These are phyloP conservation scores for Tricholaema leucomelas DNA, from an alignment of 2,113 vertebrate genomes.

Conservation along the genomic window DNA sequence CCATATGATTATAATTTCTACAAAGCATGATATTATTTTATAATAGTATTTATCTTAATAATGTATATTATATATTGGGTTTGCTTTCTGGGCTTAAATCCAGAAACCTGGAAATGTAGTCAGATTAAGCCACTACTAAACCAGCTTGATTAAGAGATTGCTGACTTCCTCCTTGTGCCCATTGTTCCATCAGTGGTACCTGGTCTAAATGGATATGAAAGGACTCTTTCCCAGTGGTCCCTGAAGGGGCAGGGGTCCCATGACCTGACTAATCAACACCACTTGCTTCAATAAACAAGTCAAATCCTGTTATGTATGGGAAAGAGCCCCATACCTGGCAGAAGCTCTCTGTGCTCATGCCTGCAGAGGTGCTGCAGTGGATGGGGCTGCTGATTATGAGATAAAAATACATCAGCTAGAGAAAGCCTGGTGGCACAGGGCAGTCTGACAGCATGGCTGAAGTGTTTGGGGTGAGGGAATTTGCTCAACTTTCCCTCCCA, in stretches of 20 bases:
- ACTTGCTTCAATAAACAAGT: neutral
- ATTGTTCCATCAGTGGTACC: neutral
- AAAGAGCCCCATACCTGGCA: slow-evolving; percentile 1
- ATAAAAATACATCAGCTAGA: neutral
- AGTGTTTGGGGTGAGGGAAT: neutral
- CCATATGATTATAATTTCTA: neutral
- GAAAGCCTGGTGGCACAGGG: neutral
- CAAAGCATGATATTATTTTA: neutral
- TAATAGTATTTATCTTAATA: neutral
- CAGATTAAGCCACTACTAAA: neutral
- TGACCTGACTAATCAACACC: neutral
- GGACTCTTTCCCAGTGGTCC: neutral
- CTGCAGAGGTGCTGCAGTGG: neutral
- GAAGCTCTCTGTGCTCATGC: neutral
- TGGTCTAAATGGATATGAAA: neutral
- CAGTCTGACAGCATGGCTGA: neutral
- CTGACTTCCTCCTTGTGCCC: neutral
- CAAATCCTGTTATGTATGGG: neutral
- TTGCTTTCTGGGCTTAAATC: neutral
- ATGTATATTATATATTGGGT: neutral
- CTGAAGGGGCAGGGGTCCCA: neutral
- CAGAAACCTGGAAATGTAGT: neutral
- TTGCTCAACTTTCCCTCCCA: neutral
- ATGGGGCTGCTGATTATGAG: neutral
- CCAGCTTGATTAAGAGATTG: neutral